These are phyloP conservation scores for Seriola dumerili DNA, from an alignment of 2,113 vertebrate species.

Conservation along the genomic window DNA sequence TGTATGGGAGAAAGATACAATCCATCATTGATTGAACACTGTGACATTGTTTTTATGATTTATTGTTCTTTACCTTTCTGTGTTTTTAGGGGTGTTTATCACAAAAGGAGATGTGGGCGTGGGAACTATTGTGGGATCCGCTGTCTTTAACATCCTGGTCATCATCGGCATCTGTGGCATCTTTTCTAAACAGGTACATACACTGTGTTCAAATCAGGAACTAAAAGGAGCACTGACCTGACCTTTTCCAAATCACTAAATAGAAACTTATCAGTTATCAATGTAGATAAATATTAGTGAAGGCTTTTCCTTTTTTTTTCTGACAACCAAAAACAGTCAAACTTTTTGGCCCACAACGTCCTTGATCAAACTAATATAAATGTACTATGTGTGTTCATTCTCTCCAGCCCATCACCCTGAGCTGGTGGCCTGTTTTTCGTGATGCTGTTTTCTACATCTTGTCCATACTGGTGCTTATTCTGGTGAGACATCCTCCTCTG, in stretches of 20 bases:
- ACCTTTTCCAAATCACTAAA: neutral
- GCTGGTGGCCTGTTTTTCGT: constrained; percentile 87
- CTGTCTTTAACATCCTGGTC: constrained; percentile 88
- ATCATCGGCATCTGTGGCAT: constrained; percentile 88
- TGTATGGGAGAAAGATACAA: neutral
- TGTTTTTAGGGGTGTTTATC: constrained; percentile 85
- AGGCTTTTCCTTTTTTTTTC: neutral
- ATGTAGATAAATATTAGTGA: neutral
- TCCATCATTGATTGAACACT: neutral
- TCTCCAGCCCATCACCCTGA: constrained; percentile 81
- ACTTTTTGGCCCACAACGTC: neutral
- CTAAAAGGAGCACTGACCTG: neutral
- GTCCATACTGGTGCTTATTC: constrained; percentile 85
- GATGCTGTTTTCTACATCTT: constrained; percentile 85
- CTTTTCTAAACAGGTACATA: constrained; percentile 82
- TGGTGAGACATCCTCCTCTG: constrained; percentile 75
- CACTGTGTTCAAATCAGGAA: neutral
- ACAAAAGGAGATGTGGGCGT: constrained; percentile 87
- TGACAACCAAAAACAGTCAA: neutral
- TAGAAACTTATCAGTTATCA: neutral
- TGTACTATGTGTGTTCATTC: neutral
- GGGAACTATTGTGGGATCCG: constrained; percentile 87
- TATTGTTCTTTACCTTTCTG: neutral
- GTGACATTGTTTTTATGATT: constrained; percentile 1
- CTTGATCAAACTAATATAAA: neutral